phyloP scores from a whole-genome alignment of 2,888 invertebrate species.

The Gastrophysa polygoni region DNA sequence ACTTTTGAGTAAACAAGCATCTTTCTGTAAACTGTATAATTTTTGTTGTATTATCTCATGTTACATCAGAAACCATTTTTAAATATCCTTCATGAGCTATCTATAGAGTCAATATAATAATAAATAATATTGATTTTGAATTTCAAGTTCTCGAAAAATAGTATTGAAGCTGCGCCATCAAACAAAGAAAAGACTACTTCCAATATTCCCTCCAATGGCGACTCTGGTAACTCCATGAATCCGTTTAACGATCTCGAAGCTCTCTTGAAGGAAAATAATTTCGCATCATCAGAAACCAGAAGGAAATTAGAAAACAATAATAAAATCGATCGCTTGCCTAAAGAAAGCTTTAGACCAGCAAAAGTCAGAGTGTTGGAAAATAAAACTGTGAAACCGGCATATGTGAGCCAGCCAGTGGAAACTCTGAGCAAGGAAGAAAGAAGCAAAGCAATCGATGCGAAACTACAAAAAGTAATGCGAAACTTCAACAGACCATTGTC shows the following conservation, averaged over 20 bases:
- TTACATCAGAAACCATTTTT: too few relatives aligned
- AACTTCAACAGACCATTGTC: conserved; percentile 23
- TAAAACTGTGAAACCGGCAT: conserved; percentile 6
- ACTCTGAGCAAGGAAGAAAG: conserved; percentile 24
- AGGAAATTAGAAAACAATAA: background rate
- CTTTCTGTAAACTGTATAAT: too few relatives aligned
- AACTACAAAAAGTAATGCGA: conserved; percentile 21
- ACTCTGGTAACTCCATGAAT: background rate
- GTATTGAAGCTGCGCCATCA: background rate
- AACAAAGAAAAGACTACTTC: background rate
- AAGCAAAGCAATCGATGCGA: conserved; percentile 20
- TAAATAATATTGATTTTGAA: background rate
- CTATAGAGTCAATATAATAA: too few relatives aligned
- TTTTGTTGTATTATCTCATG: too few relatives aligned
- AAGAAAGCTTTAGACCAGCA: background rate
- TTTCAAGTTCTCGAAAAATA: background rate
- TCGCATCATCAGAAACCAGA: background rate
- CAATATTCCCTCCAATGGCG: too few relatives aligned
- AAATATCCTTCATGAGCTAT: too few relatives aligned
- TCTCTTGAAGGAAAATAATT: background rate
- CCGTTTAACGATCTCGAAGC: conserved; percentile 5
- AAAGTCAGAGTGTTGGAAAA: conserved; percentile 24
- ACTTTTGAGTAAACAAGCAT: too few relatives aligned
- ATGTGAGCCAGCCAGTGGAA: background rate
- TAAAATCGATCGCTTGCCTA: background rate